Conservation (phyloP, 2,888 invertebrate genomes). For the Epinotia demarniana region DNA sequence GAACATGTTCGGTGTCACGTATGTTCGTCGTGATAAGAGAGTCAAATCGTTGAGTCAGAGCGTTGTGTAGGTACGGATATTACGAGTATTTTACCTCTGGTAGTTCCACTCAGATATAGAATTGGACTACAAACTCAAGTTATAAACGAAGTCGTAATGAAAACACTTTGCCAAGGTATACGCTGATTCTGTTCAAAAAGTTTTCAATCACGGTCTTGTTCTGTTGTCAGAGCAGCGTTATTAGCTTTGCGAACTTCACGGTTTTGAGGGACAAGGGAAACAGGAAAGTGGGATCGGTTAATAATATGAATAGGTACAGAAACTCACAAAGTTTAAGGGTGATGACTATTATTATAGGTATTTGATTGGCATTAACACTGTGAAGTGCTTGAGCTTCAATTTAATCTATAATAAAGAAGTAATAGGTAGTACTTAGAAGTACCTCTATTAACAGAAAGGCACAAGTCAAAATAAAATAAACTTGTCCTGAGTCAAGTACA, state of each 20-base stretch:
- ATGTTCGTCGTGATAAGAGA: neutral
- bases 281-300: constrained; percentile 6
- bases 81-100: neutral
- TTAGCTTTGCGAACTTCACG: constrained; percentile 48
- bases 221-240: constrained; percentile 48
- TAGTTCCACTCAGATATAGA: neutral
- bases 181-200: constrained; percentile 44
- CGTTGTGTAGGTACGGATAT: neutral
- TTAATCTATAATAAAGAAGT: neutral
- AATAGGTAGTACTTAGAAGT: neutral
- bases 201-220: constrained; percentile 48
- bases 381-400: neutral
- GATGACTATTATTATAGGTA: neutral
- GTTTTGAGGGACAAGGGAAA: constrained; percentile 40
- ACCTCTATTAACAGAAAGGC: neutral
- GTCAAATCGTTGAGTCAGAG: neutral
- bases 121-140: constrained; percentile 5
- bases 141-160: constrained; percentile 39
- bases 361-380: neutral
- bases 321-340: neutral
- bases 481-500: neutral
- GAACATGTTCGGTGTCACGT: too few species aligned
- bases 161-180: constrained; percentile 37
- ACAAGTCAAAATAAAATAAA: neutral
- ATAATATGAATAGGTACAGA: constrained; percentile 6